Percentiles rank a stretch among this genome's conserved stretches.
Conservation (phyloP, 2,888 invertebrate genomes). For the Dione vanillae region DNA sequence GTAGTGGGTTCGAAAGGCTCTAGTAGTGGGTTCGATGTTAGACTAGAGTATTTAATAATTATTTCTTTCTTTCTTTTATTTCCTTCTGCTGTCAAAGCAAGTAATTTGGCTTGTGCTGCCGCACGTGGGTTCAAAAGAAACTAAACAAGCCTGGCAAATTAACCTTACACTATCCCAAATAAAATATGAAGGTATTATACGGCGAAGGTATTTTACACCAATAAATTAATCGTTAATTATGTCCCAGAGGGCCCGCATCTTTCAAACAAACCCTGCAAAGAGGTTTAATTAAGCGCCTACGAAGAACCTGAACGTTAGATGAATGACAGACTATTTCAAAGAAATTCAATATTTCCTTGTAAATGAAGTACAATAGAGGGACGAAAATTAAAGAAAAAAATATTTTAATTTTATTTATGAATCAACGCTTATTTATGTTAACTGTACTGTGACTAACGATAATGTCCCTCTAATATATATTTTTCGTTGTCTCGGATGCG, state of each 20-base stretch:
- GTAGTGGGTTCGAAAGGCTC: no score
- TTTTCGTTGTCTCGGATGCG: no score
- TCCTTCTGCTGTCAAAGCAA: no score
- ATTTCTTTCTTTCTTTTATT: no score
- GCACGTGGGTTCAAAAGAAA: no score
- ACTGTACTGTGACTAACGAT: no score
- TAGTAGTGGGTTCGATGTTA: no score
- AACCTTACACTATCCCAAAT: constrained; percentile 31
- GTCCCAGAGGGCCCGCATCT: constrained; percentile 41
- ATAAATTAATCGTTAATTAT: constrained; percentile 48
- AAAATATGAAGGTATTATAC: constrained; percentile 37
- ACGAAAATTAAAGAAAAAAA: not conserved
- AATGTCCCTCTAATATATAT: no score
- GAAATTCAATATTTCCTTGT: constrained; percentile 10
- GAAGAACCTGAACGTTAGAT: constrained; percentile 29
- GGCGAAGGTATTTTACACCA: constrained; percentile 36
- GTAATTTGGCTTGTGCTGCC: no score
- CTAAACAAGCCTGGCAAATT: constrained; percentile 25
- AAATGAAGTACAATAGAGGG: not conserved
- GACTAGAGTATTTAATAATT: no score
- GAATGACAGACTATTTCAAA: constrained; percentile 5
- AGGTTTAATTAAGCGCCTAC: constrained; percentile 45
- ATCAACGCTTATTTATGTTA: no score
- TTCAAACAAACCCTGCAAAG: constrained; percentile 38
- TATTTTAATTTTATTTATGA: no score